Percentiles rank a stretch among this genome's conserved stretches.
Evolutionary conservation across 2,113 vertebrate species (phyloP).

Genomic region (human): DNA sequence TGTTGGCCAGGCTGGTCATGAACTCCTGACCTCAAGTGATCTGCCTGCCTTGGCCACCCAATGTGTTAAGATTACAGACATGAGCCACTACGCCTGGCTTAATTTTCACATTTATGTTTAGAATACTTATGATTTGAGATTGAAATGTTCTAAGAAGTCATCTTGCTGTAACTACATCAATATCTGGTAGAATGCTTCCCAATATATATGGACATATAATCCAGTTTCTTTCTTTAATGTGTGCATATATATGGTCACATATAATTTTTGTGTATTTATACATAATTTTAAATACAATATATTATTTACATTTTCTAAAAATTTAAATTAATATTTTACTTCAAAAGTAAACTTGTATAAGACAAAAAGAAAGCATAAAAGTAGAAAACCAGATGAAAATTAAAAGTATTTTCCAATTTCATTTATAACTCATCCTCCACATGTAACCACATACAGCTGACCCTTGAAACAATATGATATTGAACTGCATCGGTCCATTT

Average conservation of each 20-base stretch:
- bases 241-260: background rate
- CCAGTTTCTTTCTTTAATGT: background rate
- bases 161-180: background rate
- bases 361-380: background rate
- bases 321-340: background rate
- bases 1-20: too few species aligned
- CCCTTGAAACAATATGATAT: too few species aligned
- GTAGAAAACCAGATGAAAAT: background rate
- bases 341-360: background rate
- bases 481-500: too few species aligned
- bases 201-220: background rate
- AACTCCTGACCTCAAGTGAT: too few species aligned
- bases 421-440: background rate
- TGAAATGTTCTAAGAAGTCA: background rate
- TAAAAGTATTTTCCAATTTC: background rate
- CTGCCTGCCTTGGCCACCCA: too few species aligned
- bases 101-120: background rate
- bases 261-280: background rate
- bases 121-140: background rate
- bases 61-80: too few species aligned
- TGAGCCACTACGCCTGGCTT: too few species aligned
- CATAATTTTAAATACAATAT: background rate
- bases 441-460: background rate
- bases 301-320: background rate
- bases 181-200: background rate